A percentile compares a stretch with the other conserved stretches of the same genome.
Evolutionary conservation across 1,140 invertebrate species (phyloP).

Genomic region (Rhyacophila brunnea): DNA sequence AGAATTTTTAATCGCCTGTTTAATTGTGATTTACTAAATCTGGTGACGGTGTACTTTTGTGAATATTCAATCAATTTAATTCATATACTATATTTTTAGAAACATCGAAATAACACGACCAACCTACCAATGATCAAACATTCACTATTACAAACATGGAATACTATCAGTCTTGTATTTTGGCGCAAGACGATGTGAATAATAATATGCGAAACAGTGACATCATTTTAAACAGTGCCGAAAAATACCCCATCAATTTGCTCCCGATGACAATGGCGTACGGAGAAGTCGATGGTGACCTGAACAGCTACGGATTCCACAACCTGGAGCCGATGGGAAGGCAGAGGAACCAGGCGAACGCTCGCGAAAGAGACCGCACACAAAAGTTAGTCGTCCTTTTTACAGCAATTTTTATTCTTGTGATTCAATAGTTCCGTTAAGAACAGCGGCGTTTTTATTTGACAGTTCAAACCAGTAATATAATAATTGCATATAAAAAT

Average conservation of each 20-base stretch:
- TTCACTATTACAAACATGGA: conserved; percentile 9
- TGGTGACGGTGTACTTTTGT: no score
- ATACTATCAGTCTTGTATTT: conserved; percentile 6
- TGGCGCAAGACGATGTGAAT: conserved; percentile 7
- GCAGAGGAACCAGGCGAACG: conserved; percentile 70
- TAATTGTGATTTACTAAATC: no score
- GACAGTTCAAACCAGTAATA: no score
- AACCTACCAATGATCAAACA: no score
- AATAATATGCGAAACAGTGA: neutral
- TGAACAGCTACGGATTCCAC: neutral
- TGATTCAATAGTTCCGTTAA: no score
- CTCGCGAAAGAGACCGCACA: conserved; percentile 70
- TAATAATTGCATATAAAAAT: no score
- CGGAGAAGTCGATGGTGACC: neutral
- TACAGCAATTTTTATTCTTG: no score
- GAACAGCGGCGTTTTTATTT: no score
- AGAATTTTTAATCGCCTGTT: no score
- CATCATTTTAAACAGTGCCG: neutral
- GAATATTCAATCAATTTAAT: no score
- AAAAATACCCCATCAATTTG: conserved; percentile 1
- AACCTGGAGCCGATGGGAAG: conserved; percentile 42
- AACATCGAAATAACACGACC: no score
- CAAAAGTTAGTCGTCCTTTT: conserved; percentile 74
- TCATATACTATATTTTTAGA: no score
- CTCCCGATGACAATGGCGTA: neutral